Percentiles rank a stretch among this genome's conserved stretches.
Evolutionary conservation across 1,140 invertebrate genomes (phyloP).

Genomic region (Philotrypesis tridentata): DNA sequence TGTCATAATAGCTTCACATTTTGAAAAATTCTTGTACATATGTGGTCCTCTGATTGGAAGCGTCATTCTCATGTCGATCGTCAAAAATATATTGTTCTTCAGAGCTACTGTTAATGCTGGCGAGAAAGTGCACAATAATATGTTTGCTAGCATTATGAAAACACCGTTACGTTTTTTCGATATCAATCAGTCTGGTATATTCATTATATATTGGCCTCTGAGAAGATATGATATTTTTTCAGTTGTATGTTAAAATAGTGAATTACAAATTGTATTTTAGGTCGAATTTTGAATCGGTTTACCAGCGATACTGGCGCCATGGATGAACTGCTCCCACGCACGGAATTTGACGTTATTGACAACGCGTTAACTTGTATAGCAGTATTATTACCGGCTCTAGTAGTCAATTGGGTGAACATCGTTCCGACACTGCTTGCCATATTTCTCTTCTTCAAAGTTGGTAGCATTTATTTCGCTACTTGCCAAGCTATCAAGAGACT

Average conservation of each 20-base stretch:
- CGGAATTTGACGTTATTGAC: constrained; percentile 81
- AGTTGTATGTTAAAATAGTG: neutral
- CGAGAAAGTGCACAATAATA: constrained; percentile 79
- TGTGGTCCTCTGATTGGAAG: constrained; percentile 65
- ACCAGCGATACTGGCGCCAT: constrained; percentile 88
- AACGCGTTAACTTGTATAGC: constrained; percentile 69
- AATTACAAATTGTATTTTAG: constrained; percentile 63
- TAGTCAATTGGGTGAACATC: constrained; percentile 85
- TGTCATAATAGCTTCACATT: neutral
- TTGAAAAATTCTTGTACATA: constrained; percentile 60
- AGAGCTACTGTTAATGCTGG: constrained; percentile 79
- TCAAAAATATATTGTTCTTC: constrained; percentile 71
- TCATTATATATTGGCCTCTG: neutral
- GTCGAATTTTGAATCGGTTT: constrained; percentile 89
- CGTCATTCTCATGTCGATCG: constrained; percentile 63
- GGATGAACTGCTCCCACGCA: constrained; percentile 87
- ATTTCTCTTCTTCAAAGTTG: constrained; percentile 79
- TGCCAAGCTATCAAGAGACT: constrained; percentile 87
- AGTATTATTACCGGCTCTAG: constrained; percentile 76
- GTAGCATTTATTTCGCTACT: constrained; percentile 84
- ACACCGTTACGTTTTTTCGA: constrained; percentile 82
- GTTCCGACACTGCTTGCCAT: constrained; percentile 80
- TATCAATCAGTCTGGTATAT: constrained; percentile 77
- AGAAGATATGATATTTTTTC: neutral
- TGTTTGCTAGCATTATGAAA: constrained; percentile 77